Evolutionary conservation across 2,113 vertebrate species (phyloP).

Genomic region (Peromyscus maniculatus): DNA sequence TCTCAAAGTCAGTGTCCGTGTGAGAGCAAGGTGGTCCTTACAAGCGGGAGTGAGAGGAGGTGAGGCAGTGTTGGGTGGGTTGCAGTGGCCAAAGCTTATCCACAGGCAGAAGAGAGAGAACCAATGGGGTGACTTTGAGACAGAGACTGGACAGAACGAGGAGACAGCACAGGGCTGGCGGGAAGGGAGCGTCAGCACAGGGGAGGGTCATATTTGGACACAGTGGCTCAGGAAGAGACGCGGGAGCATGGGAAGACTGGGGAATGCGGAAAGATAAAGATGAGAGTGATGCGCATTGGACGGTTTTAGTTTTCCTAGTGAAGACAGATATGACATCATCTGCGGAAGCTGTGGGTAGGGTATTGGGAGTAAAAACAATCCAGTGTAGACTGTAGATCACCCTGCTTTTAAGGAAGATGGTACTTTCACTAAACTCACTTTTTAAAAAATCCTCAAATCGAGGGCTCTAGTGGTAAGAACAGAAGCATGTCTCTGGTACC

Average conservation of each 20-base stretch:
- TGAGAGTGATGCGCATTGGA: neutral
- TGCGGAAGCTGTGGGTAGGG: neutral
- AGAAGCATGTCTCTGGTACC: neutral
- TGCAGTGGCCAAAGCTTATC: neutral
- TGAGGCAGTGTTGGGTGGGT: neutral
- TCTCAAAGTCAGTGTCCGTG: neutral
- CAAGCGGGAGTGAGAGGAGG: neutral
- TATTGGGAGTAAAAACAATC: neutral
- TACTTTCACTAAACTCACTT: neutral
- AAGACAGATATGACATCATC: neutral
- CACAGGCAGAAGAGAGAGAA: neutral
- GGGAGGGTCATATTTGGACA: neutral
- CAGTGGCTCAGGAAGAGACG: neutral
- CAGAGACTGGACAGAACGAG: neutral
- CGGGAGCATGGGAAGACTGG: neutral
- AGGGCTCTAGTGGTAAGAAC: neutral
- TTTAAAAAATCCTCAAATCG: slow-evolving; percentile 47
- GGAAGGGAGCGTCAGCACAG: neutral
- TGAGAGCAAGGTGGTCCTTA: neutral
- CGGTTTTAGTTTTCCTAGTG: neutral
- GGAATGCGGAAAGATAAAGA: neutral
- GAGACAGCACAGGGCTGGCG: neutral
- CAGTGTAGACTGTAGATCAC: neutral
- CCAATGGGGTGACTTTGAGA: neutral
- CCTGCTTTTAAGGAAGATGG: neutral